phyloP scores from a whole-genome alignment of 2,113 vertebrate genomes.

The Crotalus helleri region DNA sequence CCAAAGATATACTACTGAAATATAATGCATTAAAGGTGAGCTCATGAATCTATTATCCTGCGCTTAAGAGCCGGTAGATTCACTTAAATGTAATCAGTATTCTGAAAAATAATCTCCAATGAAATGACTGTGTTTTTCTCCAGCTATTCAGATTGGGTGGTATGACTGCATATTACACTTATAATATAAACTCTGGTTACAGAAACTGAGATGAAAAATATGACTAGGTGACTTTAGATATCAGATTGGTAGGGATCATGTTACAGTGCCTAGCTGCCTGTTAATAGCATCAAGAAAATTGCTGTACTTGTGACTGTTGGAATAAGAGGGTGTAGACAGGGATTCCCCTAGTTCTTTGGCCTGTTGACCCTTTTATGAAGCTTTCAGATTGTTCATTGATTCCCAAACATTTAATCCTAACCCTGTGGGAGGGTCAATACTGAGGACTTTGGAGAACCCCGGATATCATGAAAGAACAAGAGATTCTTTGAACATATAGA shows the following conservation, averaged over 20 bases:
- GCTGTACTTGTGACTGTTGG: neutral
- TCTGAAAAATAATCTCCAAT: neutral
- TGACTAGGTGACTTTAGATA: neutral
- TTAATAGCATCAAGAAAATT: neutral
- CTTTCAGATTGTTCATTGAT: neutral
- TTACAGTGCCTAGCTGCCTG: neutral
- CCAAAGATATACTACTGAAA: neutral
- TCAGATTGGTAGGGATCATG: neutral
- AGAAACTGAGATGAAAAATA: neutral
- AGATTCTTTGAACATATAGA: neutral
- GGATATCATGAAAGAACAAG: neutral
- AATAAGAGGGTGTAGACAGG: neutral
- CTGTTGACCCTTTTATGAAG: neutral
- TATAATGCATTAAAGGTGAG: neutral
- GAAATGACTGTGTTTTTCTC: neutral
- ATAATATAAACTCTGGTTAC: neutral
- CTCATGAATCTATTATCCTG: neutral
- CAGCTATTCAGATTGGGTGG: neutral
- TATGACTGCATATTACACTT: neutral
- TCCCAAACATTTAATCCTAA: neutral
- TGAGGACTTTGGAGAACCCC: neutral
- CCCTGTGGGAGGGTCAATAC: neutral
- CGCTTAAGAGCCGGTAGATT: neutral
- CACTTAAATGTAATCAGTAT: neutral
- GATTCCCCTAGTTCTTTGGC: neutral